A percentile compares a stretch with the other conserved stretches of the same genome.
Conservation (phyloP, 2,113 vertebrate genomes). For the Onychostruthus taczanowskii region DNA sequence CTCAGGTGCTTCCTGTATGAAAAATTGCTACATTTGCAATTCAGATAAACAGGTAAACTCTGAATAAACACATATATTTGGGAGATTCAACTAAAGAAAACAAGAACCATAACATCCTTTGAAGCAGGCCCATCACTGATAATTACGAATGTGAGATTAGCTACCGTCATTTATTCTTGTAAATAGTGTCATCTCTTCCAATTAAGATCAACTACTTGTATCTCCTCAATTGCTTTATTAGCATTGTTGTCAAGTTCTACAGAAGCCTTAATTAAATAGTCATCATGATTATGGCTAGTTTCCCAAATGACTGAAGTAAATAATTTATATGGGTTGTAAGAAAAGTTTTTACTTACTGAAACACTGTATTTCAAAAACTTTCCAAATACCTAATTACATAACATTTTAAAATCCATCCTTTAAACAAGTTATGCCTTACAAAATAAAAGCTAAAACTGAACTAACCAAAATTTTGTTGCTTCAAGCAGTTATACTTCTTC, state of each 20-base stretch:
- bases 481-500: background rate
- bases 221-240: constrained; percentile 64
- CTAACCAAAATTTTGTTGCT: background rate
- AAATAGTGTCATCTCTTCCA: constrained; percentile 75
- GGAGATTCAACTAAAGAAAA: constrained; percentile 16
- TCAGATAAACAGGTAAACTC: background rate
- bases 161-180: constrained; percentile 68
- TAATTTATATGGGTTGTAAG: constrained; percentile 33
- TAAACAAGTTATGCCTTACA: background rate
- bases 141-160: constrained; percentile 66
- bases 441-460: background rate
- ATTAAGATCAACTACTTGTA: constrained; percentile 68
- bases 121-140: constrained; percentile 60
- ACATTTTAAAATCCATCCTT: background rate
- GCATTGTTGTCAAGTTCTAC: constrained; percentile 63
- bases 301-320: constrained; percentile 55
- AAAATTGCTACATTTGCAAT: constrained; percentile 14
- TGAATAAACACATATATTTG: constrained; percentile 35
- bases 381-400: background rate
- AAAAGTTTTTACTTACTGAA: constrained; percentile 30
- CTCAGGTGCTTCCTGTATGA: background rate
- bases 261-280: constrained; percentile 71
- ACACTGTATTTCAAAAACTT: constrained; percentile 17
- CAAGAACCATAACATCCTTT: constrained; percentile 29
- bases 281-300: constrained; percentile 61